Evolutionary conservation across 2,113 vertebrate genomes (phyloP).

Genomic region (Podarcis raffonei): DNA sequence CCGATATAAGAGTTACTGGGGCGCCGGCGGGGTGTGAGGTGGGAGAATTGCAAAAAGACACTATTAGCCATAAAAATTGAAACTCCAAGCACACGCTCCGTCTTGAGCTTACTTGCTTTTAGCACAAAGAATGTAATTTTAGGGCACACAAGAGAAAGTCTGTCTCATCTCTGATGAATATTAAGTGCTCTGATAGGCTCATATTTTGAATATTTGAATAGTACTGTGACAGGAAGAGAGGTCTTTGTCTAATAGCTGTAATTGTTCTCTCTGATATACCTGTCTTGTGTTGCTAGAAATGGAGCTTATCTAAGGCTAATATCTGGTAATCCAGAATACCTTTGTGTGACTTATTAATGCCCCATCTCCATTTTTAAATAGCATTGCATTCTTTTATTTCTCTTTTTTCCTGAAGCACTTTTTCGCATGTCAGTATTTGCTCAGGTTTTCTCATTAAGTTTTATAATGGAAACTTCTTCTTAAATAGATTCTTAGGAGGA

Average conservation of each 20-base stretch:
- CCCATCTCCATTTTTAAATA: neutral
- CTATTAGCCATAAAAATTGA: neutral
- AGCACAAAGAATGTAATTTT: neutral
- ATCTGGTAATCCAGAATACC: neutral
- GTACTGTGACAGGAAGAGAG: neutral
- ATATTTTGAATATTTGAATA: slow-evolving; percentile 13
- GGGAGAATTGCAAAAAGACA: neutral
- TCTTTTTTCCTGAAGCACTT: neutral
- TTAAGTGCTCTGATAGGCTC: neutral
- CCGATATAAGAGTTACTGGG: neutral
- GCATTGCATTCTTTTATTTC: neutral
- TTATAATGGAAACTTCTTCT: neutral
- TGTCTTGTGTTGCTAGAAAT: neutral
- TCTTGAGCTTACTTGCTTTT: neutral
- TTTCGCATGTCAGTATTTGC: neutral
- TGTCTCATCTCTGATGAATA: neutral
- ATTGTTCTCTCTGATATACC: slow-evolving; percentile 20
- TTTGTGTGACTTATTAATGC: neutral
- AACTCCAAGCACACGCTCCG: neutral
- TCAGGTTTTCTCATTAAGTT: neutral
- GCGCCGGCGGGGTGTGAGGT: too few relatives aligned
- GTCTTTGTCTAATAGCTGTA: slow-evolving; percentile 1
- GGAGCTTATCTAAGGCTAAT: neutral
- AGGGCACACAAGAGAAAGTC: neutral
- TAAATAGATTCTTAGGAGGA: neutral